phyloP scores from a whole-genome alignment of 2,113 vertebrate species.

The Prolemur simus region DNA sequence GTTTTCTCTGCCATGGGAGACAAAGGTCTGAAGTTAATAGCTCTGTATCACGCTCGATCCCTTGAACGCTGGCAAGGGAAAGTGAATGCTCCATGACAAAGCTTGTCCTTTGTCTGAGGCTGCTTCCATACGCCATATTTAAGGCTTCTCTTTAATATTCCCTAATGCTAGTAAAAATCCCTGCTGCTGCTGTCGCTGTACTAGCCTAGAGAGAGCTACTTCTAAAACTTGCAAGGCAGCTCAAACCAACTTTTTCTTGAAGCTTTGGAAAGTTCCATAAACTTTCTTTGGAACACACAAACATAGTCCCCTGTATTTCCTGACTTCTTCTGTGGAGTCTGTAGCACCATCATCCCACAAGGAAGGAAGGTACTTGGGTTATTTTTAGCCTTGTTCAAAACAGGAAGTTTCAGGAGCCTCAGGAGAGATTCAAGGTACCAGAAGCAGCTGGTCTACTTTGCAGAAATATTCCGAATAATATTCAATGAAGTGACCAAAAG shows the following conservation, averaged over 20 bases:
- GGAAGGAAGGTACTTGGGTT: conserved; percentile 26
- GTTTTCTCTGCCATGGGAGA: neutral
- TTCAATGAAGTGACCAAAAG: neutral
- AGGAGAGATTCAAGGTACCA: conserved; percentile 29
- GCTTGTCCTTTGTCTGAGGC: neutral
- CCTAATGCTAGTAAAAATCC: neutral
- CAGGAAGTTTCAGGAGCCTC: conserved; percentile 9
- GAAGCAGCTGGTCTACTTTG: neutral
- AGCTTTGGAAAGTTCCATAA: conserved; percentile 48
- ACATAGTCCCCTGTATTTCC: neutral
- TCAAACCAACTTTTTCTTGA: neutral
- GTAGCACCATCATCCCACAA: neutral
- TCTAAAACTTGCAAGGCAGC: neutral
- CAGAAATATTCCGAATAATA: neutral
- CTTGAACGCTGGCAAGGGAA: neutral
- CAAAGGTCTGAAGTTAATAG: neutral
- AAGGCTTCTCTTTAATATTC: neutral
- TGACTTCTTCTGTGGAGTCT: neutral
- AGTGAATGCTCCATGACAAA: neutral
- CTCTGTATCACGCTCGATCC: neutral
- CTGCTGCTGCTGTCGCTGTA: neutral
- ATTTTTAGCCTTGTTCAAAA: conserved; percentile 60
- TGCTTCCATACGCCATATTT: neutral
- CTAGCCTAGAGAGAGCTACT: neutral
- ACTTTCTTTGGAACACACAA: neutral